Conservation (phyloP, 1,140 invertebrate genomes). For the Mizuhopecten yessoensis region DNA sequence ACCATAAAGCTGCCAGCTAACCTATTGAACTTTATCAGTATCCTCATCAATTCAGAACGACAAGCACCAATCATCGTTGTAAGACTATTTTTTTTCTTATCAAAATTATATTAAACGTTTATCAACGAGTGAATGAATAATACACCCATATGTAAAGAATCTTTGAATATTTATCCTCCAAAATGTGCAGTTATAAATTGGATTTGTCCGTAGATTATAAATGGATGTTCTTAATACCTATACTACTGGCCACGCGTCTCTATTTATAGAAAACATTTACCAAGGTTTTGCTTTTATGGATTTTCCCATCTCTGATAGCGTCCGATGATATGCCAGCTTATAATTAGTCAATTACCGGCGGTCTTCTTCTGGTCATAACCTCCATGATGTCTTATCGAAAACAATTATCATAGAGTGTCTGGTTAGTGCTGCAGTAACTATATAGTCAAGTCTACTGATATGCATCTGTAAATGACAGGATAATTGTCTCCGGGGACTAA, state of each 20-base stretch:
- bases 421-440: background rate
- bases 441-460: background rate
- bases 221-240: background rate
- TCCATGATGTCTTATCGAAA: background rate
- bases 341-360: background rate
- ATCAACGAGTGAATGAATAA: too few relatives aligned
- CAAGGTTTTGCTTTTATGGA: background rate
- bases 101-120: too few relatives aligned
- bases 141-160: too few relatives aligned
- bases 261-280: background rate
- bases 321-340: background rate
- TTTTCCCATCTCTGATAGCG: background rate
- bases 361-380: background rate
- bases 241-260: background rate
- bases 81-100: too few relatives aligned
- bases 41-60: too few relatives aligned
- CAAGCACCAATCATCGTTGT: too few relatives aligned
- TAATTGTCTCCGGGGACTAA: slow-evolving; percentile 16
- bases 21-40: too few relatives aligned
- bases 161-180: too few relatives aligned
- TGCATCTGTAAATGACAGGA: background rate
- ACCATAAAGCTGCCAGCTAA: too few relatives aligned
- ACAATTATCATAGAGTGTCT: slow-evolving; percentile 5
- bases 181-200: too few relatives aligned
- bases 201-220: background rate